Conservation (phyloP, 2,888 invertebrate genomes). For the Pelosia muscerda region DNA sequence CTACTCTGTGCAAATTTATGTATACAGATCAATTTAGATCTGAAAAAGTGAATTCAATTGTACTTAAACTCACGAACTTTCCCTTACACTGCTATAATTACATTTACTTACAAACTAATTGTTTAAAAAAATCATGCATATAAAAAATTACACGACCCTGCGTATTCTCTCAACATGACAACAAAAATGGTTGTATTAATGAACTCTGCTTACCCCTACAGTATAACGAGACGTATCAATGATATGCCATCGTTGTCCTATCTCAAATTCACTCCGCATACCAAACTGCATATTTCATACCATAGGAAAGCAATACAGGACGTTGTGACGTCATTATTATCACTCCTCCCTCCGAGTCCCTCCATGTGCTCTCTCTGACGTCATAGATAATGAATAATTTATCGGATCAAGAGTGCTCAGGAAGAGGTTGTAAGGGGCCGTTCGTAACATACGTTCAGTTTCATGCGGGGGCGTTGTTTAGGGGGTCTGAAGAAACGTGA, state of each 20-base stretch:
- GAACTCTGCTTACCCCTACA: neutral
- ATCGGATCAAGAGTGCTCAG: constrained; percentile 17
- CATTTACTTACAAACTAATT: too few relatives aligned
- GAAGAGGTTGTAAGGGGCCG: constrained; percentile 13
- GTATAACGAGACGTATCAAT: neutral
- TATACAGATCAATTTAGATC: too few relatives aligned
- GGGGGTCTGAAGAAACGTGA: neutral
- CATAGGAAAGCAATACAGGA: constrained; percentile 45
- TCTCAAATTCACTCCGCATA: constrained; percentile 9
- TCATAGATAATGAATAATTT: constrained; percentile 49
- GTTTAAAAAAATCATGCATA: too few relatives aligned
- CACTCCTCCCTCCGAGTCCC: constrained; percentile 40
- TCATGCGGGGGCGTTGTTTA: neutral
- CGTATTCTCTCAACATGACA: too few relatives aligned
- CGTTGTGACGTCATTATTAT: constrained; percentile 30
- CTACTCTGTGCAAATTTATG: too few relatives aligned
- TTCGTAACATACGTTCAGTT: neutral
- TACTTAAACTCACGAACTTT: too few relatives aligned
- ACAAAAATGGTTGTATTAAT: neutral
- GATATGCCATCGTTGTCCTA: neutral
- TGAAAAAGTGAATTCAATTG: too few relatives aligned
- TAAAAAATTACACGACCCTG: too few relatives aligned
- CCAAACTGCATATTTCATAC: constrained; percentile 12
- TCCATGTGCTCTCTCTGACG: constrained; percentile 35
- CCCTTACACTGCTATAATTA: too few relatives aligned